Evolutionary conservation across 2,888 invertebrate genomes (phyloP).

Genomic region (Ditula angustiorana): DNA sequence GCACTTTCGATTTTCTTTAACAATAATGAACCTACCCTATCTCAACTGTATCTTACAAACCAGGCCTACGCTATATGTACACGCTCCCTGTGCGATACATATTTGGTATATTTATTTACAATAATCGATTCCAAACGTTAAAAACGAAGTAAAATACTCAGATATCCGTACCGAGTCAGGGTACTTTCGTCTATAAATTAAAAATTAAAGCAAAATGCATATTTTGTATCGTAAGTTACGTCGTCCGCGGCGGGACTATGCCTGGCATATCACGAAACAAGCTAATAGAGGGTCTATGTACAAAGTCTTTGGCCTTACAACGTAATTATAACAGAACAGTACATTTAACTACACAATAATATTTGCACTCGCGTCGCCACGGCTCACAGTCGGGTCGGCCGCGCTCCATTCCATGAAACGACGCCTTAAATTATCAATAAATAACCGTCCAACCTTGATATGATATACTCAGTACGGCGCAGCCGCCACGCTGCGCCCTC

Average conservation of each 20-base stretch:
- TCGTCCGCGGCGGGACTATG: slow-evolving; percentile 55
- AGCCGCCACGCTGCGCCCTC: slow-evolving; percentile 50
- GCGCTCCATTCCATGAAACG: slow-evolving; percentile 45
- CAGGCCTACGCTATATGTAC: slow-evolving; percentile 74
- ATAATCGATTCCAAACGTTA: slow-evolving; percentile 61
- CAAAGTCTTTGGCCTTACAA: slow-evolving; percentile 83
- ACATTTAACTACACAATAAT: slow-evolving; percentile 61
- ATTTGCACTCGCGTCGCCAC: slow-evolving; percentile 65
- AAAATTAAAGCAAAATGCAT: slow-evolving; percentile 84
- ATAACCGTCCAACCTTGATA: slow-evolving; percentile 52
- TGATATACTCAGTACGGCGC: slow-evolving; percentile 49
- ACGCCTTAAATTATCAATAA: slow-evolving; percentile 56
- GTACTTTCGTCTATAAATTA: slow-evolving; percentile 64
- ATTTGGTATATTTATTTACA: slow-evolving; percentile 85
- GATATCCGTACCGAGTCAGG: slow-evolving; percentile 78
- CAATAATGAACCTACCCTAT: slow-evolving; percentile 71
- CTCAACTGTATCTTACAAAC: slow-evolving; percentile 56
- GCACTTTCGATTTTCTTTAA: slow-evolving; percentile 80
- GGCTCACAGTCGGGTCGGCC: slow-evolving; percentile 42
- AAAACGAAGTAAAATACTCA: slow-evolving; percentile 72
- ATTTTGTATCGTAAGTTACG: slow-evolving; percentile 79
- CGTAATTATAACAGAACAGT: slow-evolving; percentile 65
- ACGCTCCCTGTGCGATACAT: slow-evolving; percentile 70
- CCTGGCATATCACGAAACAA: slow-evolving; percentile 64
- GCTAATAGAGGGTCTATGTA: slow-evolving; percentile 66